Conservation (phyloP, 2,797 vertebrate species). For the Pseudocheirus occidentalis region DNA sequence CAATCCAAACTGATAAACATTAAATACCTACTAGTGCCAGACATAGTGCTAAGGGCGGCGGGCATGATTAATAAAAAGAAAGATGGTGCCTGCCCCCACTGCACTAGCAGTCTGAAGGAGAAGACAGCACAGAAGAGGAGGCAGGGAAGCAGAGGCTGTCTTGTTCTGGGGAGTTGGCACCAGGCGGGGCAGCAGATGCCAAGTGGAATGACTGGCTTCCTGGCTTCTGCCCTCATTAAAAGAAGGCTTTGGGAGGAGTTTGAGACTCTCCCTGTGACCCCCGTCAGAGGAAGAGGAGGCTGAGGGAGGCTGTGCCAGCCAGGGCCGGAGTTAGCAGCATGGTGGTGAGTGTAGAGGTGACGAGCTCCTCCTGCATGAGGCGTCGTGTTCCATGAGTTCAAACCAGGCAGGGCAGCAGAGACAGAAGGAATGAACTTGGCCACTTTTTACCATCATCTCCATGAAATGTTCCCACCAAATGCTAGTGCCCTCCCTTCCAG, state of each 20-base stretch:
- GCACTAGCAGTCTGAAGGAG: background rate
- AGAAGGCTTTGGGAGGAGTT: background rate
- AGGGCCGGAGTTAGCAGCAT: no score
- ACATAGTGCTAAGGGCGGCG: rapidly evolving
- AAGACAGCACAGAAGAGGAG: background rate
- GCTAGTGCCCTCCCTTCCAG: no score
- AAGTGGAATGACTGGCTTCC: background rate
- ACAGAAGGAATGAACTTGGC: no score
- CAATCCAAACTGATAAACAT: background rate
- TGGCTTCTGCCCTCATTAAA: background rate
- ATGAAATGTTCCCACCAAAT: no score
- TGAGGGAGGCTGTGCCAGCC: no score
- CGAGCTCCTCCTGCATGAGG: no score
- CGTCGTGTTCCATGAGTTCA: no score
- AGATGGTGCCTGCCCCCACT: background rate
- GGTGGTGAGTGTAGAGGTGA: no score
- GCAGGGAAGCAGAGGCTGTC: background rate
- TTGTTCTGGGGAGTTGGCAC: background rate
- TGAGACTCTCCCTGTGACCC: no score
- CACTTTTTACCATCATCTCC: no score
- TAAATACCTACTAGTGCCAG: background rate
- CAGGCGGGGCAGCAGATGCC: background rate
- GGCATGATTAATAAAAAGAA: background rate
- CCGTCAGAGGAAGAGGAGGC: background rate
- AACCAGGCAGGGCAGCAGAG: no score